Base-by-base conservation (phyloP, 2,113 vertebrate species). In the Leiothrix lutea region DNA sequence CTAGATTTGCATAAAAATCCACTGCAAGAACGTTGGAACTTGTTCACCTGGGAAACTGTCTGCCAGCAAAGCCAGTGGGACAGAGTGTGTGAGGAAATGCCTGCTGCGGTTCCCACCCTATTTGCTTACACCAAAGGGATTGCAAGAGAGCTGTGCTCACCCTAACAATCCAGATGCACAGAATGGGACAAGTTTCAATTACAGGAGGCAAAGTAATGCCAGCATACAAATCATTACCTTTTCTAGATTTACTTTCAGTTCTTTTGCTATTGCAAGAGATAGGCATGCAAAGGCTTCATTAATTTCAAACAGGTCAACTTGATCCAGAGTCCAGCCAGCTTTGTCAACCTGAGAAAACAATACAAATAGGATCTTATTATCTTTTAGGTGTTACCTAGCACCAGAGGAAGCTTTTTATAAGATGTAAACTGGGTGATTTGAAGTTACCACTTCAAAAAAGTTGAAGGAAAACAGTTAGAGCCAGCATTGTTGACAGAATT, bases 211-310 rank as follows among this genome's bases (percentile, higher is more conserved):
- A 71, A 36, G 14, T 60, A 40, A 47, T 65, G 14, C 12, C 2
- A 3, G 25, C 36, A 11, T 82, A 56, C 8, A 20, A 35, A 36
- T 60, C 2, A 29, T 95, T 97, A 99, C 99, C 98, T 99, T 99
- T 45, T 99, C 98, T 26, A 67, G 96, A 82, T 98, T 98, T 58
- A 99, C 67, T 90, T 99, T 98, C 5, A 99, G 98, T 74, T 99
- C 99, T 97, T 98, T 99, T 28, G 97, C 77, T 91, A 99, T 98
- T 75, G 98, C 99, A 26, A 98, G 12, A 24, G 98, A 98, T 23
- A 99, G 57, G 1, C 98, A 98, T 73, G 99, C 99, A 87, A 99
- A 99, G 3, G 99, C 99, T 97, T 99, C 99, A 14, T 99, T 99
- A 91, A 99, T 98, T 98, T 99, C 99, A 97, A 99, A 99, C 24